Evolutionary conservation across 2,888 invertebrate genomes (phyloP).

Genomic region (Trilocha varians): DNA sequence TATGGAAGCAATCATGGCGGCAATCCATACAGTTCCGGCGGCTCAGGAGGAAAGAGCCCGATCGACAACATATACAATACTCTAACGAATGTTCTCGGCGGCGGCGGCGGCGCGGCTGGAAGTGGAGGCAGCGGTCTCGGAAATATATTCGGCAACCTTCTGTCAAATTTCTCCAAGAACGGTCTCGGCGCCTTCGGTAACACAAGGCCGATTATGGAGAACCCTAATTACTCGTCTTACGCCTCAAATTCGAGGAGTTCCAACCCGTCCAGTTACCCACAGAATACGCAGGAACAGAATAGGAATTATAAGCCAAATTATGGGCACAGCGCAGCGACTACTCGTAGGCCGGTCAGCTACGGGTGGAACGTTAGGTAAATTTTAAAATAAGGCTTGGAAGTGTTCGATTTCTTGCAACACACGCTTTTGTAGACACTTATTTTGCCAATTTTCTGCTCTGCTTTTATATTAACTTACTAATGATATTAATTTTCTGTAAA

Average conservation of each 20-base stretch:
- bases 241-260: conserved; percentile 50
- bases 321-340: conserved; percentile 38
- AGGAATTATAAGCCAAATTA: conserved; percentile 48
- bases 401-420: too few species aligned
- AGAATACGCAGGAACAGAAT: conserved; percentile 41
- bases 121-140: conserved; percentile 31
- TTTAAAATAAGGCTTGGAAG: conserved; percentile 15
- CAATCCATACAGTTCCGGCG: conserved; percentile 13
- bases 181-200: conserved; percentile 46
- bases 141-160: conserved; percentile 53
- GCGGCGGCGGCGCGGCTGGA: conserved; percentile 24
- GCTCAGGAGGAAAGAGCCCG: conserved; percentile 17
- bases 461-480: too few species aligned
- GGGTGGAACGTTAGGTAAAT: conserved; percentile 70
- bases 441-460: too few species aligned
- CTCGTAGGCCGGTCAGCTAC: conserved; percentile 51
- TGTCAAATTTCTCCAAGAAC: conserved; percentile 49
- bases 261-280: conserved; percentile 58
- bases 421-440: too few species aligned
- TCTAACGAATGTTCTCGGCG: conserved; percentile 38
- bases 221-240: conserved; percentile 56
- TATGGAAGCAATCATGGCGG: conserved; percentile 16
- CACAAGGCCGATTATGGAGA: conserved; percentile 61
- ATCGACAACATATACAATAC: conserved; percentile 40
- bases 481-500: too few species aligned